A percentile compares a stretch with the other conserved stretches of the same genome.
Conservation (phyloP, 2,888 invertebrate genomes). For the Cepaea hortensis region DNA sequence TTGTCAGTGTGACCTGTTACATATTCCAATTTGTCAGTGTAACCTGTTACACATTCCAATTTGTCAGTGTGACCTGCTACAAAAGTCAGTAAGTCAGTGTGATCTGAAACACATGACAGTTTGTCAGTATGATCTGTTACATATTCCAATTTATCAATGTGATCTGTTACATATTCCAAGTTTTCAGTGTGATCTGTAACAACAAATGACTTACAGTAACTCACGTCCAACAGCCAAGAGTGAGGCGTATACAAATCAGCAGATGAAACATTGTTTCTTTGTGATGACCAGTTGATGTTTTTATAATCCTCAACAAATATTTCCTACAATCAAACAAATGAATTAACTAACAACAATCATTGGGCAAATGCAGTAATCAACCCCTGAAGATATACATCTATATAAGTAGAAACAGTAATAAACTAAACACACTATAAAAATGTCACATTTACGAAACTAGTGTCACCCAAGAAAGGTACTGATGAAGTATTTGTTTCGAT, state of each 20-base stretch:
- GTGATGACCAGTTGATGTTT: conserved; percentile 62
- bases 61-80: too few species aligned
- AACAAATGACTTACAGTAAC: conserved; percentile 29
- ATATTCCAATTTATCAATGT: neutral
- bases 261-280: conserved; percentile 65
- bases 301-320: conserved; percentile 61
- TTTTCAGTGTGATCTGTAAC: neutral
- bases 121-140: too few species aligned
- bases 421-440: too few species aligned
- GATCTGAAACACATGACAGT: too few species aligned
- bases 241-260: conserved; percentile 70
- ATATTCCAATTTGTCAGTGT: too few species aligned
- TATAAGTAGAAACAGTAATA: too few species aligned
- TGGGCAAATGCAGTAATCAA: neutral
- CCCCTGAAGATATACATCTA: neutral
- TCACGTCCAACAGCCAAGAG: conserved; percentile 59
- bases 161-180: neutral
- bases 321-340: conserved; percentile 56
- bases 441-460: too few species aligned
- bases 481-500: too few species aligned
- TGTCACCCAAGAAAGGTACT: too few species aligned
- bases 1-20: too few species aligned
- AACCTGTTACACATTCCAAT: too few species aligned
- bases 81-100: too few species aligned
- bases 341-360: neutral